Evolutionary conservation across 2,797 vertebrate species (phyloP), one percentile per base, ranked within the genome.

Genomic region (Cheirogaleus major): DNA sequence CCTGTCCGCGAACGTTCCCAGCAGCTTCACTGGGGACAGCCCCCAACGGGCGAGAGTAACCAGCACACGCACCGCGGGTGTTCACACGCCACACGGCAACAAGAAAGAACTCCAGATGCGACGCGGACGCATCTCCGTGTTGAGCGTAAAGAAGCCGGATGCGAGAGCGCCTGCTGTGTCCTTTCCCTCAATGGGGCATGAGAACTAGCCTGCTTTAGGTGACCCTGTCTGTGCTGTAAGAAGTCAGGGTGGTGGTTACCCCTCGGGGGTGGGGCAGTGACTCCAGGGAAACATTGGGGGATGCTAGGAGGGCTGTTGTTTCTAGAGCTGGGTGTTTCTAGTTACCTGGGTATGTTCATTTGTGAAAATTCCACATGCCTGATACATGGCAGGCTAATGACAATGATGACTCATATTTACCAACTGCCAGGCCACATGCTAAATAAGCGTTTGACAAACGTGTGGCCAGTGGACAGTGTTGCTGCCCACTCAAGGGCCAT

Each of bases 141-240:
- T 35, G 65, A 67, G n/a, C 65, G n/a, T 67, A 20, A 67, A 63
- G 43, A 32, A 41, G 69, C 57, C 70, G 27, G 59, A 20, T 2
- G 0, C 3, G 3, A 12, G 22, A 15, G 59, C 14, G 22, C 0
- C 23, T 6, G 8, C 45, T 7, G 22, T 2, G 59, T 15, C 79
- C 38, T 48, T 38, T 41, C 63, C 30, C 27, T 30, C 4, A 50
- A 91, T 14, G 22, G 38, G 41, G 48, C 32, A 79, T 61, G 4
- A 43, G 43, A 38, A n/a, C 41, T 10, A 0, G 17, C 32, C n/a
- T 8, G 1, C 32, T 65, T n/a, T 65, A 38, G 52, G 32, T 11
- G 22, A 61, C 48, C 27, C 1, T 43, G 13, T 50, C 59, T 12
- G 2, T 9, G 32, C 30, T 23, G 32, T n/a, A 5, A 69, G 48